These are phyloP conservation scores for Alces alces DNA, from an alignment of 2,113 vertebrate species.

Conservation along the genomic window DNA sequence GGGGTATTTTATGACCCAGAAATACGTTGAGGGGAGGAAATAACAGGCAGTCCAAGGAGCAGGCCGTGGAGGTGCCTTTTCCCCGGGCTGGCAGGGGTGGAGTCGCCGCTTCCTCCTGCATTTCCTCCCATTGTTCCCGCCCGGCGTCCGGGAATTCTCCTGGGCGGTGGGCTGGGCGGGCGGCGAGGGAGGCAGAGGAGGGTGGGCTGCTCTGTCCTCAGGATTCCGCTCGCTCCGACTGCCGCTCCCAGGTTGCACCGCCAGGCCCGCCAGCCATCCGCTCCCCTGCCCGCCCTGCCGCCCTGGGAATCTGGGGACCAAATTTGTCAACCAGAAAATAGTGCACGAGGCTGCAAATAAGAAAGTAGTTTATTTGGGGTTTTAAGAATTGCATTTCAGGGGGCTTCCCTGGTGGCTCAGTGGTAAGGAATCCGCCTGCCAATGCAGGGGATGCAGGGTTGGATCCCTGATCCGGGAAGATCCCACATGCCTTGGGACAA, in stretches of 20 bases:
- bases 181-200: not conserved
- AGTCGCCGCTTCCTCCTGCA: not conserved
- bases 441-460: not conserved
- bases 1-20: not conserved
- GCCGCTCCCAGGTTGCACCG: too few relatives aligned
- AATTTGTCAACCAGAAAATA: not conserved
- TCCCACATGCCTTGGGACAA: not conserved
- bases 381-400: not conserved
- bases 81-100: slow-evolving; percentile 23
- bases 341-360: not conserved
- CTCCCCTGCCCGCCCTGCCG: not conserved
- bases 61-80: not conserved
- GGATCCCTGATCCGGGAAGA: not conserved
- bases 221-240: not conserved
- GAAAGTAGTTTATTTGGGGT: not conserved
- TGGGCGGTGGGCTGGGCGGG: not conserved
- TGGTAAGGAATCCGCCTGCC: not conserved
- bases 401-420: not conserved
- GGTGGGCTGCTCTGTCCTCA: too few relatives aligned
- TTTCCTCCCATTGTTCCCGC: slow-evolving; percentile 69
- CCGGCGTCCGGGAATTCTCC: slow-evolving; percentile 62
- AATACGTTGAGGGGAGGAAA: slow-evolving; percentile 31
- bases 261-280: not conserved
- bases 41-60: not conserved
- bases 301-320: not conserved